These are phyloP conservation scores for Drosophila bipectinata DNA, from an alignment of 1,140 invertebrate species.

Conservation along the genomic window DNA sequence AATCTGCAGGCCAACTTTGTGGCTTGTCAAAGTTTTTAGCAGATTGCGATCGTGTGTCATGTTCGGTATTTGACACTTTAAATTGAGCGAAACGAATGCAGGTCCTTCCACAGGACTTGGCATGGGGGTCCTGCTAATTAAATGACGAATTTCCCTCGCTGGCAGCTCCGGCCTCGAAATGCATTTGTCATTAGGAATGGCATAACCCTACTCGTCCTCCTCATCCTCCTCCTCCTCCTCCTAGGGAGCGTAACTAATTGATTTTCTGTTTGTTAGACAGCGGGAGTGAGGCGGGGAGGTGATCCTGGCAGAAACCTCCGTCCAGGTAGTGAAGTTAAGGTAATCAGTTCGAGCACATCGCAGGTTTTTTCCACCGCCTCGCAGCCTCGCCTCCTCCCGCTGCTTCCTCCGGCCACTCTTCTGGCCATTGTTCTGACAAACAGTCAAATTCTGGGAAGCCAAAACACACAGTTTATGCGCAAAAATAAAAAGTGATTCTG, in stretches of 20 bases:
- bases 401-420: constrained; percentile 12
- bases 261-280: constrained; percentile 66
- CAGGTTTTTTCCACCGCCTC: constrained; percentile 66
- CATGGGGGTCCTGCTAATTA: constrained; percentile 42
- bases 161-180: constrained; percentile 47
- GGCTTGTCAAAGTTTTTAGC: constrained; percentile 42
- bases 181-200: constrained; percentile 63
- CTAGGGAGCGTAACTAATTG: constrained; percentile 74
- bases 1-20: constrained; percentile 44
- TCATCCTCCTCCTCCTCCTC: constrained; percentile 15
- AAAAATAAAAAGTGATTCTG: constrained; percentile 79
- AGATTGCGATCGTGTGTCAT: constrained; percentile 69
- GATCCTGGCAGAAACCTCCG: constrained; percentile 21
- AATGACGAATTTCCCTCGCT: constrained; percentile 61
- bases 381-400: constrained; percentile 27
- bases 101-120: constrained; percentile 20
- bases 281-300: constrained; percentile 28
- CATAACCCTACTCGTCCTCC: constrained; percentile 17
- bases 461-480: constrained; percentile 74
- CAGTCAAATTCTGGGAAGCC: constrained; percentile 72
- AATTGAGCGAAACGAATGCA: constrained; percentile 73
- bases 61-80: constrained; percentile 70
- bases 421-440: constrained; percentile 52
- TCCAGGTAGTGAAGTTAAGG: constrained; percentile 68
- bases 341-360: constrained; percentile 69